These are phyloP conservation scores for Actinia tenebrosa DNA, from an alignment of 64 coral and sea anemone genomes.

Conservation along the genomic window DNA sequence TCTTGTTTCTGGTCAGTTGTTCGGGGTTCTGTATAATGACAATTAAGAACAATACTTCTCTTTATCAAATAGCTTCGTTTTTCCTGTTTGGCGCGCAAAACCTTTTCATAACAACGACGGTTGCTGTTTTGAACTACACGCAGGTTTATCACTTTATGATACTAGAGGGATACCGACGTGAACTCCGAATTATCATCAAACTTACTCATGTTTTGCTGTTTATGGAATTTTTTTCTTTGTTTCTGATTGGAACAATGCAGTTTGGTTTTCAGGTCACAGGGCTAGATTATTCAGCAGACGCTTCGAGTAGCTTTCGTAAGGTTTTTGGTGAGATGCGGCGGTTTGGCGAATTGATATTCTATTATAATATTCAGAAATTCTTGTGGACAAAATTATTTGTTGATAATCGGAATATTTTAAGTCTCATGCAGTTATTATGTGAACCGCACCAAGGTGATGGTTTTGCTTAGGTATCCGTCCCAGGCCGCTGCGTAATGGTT, in stretches of 20 bases:
- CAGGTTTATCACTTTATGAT: background rate
- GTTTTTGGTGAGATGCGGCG: constrained; percentile 30
- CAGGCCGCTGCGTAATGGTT: no score
- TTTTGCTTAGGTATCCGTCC: background rate
- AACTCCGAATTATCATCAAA: constrained; percentile 12
- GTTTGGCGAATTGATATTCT: constrained; percentile 40
- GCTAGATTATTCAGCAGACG: constrained; percentile 12
- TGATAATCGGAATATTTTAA: constrained; percentile 33
- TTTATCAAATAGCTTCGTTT: background rate
- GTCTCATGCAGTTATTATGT: background rate
- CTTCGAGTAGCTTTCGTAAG: constrained; percentile 22
- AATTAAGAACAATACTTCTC: background rate
- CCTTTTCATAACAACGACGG: background rate
- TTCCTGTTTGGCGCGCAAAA: constrained; percentile 9
- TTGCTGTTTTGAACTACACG: constrained; percentile 28
- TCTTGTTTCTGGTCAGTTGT: background rate
- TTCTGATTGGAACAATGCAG: constrained; percentile 32
- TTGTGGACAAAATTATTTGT: constrained; percentile 47
- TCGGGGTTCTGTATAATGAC: constrained; percentile 12
- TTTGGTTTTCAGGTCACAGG: constrained; percentile 47
- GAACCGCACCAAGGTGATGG: background rate
- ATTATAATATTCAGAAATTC: constrained; percentile 20
- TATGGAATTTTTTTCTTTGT: constrained; percentile 19
- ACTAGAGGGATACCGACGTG: background rate
- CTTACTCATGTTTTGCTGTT: constrained; percentile 5